Evolutionary conservation across 2,888 invertebrate genomes (phyloP), one percentile per base, ranked within the genome.

Genomic region (Beris morrisii): DNA sequence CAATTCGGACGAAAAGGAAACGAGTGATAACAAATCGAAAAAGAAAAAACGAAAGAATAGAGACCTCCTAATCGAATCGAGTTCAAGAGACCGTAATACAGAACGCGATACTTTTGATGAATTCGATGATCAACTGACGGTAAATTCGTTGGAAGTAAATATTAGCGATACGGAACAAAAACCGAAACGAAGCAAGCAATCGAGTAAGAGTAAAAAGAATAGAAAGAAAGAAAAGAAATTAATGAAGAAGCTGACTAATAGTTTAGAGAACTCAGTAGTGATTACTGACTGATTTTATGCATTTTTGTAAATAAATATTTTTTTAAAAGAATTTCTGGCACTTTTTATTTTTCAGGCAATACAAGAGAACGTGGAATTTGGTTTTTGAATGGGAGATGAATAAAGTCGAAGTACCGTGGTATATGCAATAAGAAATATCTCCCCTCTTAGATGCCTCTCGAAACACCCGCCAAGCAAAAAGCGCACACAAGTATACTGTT

Each of bases 71-170:
- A 9, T 1, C 30, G 32, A 48, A 31, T 4, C n/a, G 13, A 38
- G 38, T 11, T 15, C 12, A 4, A 12, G 3, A 11, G n/a, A 9
- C 1, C n/a, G 43, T n/a, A 9, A 13, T 12, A 31, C 31, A 6
- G 50, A 4, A 31, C n/a, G 13, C 1, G 48, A 59, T 15, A n/a
- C 59, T 1, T 5, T 48, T 13, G 61, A 61, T 12, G 61, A 61
- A 52, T 12, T 61, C 32, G 61, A 61, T 15, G 61, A 61, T 22
- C 61, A 61, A 11, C 38, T 61, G 15, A 61, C 61, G 3, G 52
- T 52, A 4, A 61, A 61, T 38, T 61, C 61, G 11, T 52, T 61
- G 15, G 61, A 61, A 50, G 61, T 61, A 7, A 61, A 61, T 38
- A 50, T 50, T 12, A 61, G 61, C 15, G 61, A 61, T 38, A 38